Conservation (phyloP, 64 coral and sea anemone genomes). For the Actinia equina region DNA sequence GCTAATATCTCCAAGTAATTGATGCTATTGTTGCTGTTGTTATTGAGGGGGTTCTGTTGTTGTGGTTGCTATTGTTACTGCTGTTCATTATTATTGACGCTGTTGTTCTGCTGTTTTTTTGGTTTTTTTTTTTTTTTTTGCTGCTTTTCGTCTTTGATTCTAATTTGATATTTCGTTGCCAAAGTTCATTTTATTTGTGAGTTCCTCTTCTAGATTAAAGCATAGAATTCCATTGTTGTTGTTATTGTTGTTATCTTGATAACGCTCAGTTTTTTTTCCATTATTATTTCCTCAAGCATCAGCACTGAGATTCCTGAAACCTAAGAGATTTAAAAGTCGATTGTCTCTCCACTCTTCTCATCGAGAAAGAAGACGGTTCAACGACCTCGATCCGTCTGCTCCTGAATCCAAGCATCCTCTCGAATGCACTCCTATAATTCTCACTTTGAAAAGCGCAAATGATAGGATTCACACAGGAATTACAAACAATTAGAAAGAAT, state of each 20-base stretch:
- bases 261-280: not conserved
- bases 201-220: no score
- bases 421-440: slow-evolving; percentile 44
- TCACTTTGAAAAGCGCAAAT: slow-evolving; percentile 57
- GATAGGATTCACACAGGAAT: slow-evolving; percentile 55
- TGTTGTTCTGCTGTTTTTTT: no score
- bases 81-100: no score
- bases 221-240: not conserved
- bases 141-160: no score
- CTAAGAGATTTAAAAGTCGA: not conserved
- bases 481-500: slow-evolving; percentile 42
- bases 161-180: no score
- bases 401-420: not conserved
- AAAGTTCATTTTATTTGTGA: no score
- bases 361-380: not conserved
- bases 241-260: no score
- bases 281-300: not conserved
- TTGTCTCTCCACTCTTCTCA: not conserved
- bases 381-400: not conserved
- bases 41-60: no score
- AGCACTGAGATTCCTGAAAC: not conserved
- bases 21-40: no score
- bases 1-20: no score
- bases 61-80: no score
- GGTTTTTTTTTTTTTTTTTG: no score